Evolutionary conservation across 1,140 invertebrate genomes (phyloP).

Genomic region (Chrysomallon squamiferum): DNA sequence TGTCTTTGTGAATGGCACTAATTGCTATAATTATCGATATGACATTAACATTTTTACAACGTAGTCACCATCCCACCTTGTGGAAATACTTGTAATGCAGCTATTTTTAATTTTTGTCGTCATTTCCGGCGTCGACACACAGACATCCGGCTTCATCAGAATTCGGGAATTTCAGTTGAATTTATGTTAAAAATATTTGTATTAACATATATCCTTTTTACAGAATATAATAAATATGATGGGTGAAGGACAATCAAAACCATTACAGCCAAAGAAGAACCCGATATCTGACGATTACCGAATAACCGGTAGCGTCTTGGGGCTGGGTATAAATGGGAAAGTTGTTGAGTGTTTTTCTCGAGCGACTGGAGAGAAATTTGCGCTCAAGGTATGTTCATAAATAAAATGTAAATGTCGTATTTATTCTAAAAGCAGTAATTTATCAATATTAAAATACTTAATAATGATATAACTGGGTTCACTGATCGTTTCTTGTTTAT

Average conservation of each 20-base stretch:
- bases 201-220: background rate
- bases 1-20: too few species aligned
- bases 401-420: too few species aligned
- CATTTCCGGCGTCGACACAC: slow-evolving; percentile 29
- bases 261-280: slow-evolving; percentile 65
- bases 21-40: too few species aligned
- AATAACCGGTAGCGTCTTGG: slow-evolving; percentile 92
- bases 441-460: too few species aligned
- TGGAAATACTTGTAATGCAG: background rate
- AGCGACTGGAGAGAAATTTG: slow-evolving; percentile 77
- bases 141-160: slow-evolving; percentile 21
- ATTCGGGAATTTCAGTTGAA: background rate
- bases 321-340: slow-evolving; percentile 98
- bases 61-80: too few species aligned
- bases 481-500: too few species aligned
- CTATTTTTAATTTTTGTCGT: slow-evolving; percentile 29
- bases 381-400: slow-evolving; percentile 81
- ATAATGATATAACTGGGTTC: too few species aligned
- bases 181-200: background rate
- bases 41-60: too few species aligned
- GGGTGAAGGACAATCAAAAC: slow-evolving; percentile 46
- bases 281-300: slow-evolving; percentile 91
- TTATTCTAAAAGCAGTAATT: too few species aligned
- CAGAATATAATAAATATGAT: slow-evolving; percentile 35
- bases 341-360: slow-evolving; percentile 72